Evolutionary conservation across 1,140 invertebrate genomes (phyloP), one percentile per base, ranked within the genome.

Genomic region (Drosophila sproati): DNA sequence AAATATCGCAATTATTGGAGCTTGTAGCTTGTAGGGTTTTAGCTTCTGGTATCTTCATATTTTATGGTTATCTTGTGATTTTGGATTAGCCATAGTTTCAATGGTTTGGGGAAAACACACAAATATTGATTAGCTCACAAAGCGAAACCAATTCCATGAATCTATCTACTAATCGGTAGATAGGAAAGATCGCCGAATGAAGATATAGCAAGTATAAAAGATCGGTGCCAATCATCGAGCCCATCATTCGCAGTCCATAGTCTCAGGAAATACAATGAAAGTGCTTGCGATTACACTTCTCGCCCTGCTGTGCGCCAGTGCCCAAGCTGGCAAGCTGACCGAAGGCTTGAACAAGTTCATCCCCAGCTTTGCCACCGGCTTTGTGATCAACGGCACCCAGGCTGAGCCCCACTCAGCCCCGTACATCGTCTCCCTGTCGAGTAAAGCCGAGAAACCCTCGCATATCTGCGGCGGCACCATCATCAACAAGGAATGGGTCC

Each of bases 381-480:
- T 91, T 63, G 73, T 92, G 37, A 92, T 93, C 70, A 92, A 92
- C 52, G 92, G 92, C 41, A 76, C 86, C 4, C 80, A 91, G 10
- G 92, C 92, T 4, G 74, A 64, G 0, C 74, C 80, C 5, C 90
- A 92, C 37, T 20, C 71, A 0, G 92, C 92, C 4, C 92, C 92
- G 8, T 93, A 91, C 69, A 93, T 92, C 35, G 88, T 92, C 3
- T 92, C 91, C 2, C 41, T 91, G 63, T 70, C 29, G 35, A 85
- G 63, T 0, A 74, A 72, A 29, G 48, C n/a, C 0, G 20, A 20
- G 20, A 81, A 66, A 34, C 89, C 89, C 55, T 81, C 91, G 43
- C 91, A 92, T 74, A 81, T 78, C 55, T 92, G 91, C 48, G 91
- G 86, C 4, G 92, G 71, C 48, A 90, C 89, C 61, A 75, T 92